These are phyloP conservation scores for Boloria euphrosyne DNA, from an alignment of 2,888 invertebrate species.

Conservation along the genomic window DNA sequence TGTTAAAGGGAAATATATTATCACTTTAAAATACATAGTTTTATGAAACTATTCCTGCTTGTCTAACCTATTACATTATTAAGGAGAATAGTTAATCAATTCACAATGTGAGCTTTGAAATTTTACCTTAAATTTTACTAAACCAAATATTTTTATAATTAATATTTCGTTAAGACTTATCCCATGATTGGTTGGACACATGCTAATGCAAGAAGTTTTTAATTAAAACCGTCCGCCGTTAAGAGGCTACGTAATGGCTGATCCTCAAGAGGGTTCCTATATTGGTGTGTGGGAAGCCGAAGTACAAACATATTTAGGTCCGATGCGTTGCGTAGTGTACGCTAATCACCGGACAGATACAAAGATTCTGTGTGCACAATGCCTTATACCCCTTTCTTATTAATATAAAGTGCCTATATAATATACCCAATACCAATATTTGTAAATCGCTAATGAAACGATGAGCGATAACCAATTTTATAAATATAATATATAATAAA, in stretches of 20 bases:
- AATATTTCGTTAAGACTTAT: constrained; percentile 60
- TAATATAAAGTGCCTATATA: constrained; percentile 42
- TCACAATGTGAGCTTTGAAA: neutral
- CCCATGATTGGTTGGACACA: constrained; percentile 72
- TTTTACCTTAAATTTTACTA: neutral
- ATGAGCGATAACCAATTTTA: neutral
- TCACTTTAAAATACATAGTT: too few relatives aligned
- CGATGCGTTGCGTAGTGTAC: constrained; percentile 68
- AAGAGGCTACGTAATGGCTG: constrained; percentile 81
- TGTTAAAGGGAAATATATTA: too few relatives aligned
- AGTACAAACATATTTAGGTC: constrained; percentile 82
- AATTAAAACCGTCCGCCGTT: constrained; percentile 80
- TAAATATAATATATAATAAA: too few relatives aligned
- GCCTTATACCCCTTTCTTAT: constrained; percentile 67
- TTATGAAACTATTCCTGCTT: too few relatives aligned
- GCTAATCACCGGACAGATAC: constrained; percentile 72
- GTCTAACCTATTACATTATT: neutral
- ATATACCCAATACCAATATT: constrained; percentile 15
- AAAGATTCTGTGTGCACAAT: constrained; percentile 63
- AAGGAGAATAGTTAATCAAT: neutral
- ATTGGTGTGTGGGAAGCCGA: constrained; percentile 76
- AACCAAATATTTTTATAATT: neutral
- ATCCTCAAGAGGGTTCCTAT: constrained; percentile 77
- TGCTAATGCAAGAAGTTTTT: constrained; percentile 82
- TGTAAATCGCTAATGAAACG: neutral